Conservation (phyloP, 2,888 invertebrate genomes). For the Drosophila setosimentum region DNA sequence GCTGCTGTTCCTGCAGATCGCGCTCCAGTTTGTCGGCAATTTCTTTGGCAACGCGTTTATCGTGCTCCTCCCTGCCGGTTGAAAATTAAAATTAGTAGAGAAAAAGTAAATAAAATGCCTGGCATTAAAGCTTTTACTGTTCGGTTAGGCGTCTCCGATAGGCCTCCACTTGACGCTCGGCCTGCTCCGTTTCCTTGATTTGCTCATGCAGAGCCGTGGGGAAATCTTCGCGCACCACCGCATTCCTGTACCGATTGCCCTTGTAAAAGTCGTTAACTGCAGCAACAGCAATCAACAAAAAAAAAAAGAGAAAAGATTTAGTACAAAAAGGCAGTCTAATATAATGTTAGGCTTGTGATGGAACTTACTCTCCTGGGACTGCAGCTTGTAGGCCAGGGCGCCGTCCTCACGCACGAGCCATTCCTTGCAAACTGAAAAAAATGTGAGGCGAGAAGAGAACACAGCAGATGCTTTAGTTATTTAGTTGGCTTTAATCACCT, state of each 20-base stretch:
- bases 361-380: conserved; percentile 92
- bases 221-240: conserved; percentile 91
- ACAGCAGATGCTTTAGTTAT: conserved; percentile 30
- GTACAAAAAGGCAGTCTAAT: conserved; percentile 16
- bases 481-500: conserved; percentile 50
- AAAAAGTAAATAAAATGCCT: background rate
- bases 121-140: conserved; percentile 86
- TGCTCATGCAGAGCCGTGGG: conserved; percentile 92
- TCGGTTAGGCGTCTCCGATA: conserved; percentile 86
- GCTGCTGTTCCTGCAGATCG: conserved; percentile 86
- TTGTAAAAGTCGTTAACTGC: conserved; percentile 91
- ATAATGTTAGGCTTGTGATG: background rate
- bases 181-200: conserved; percentile 88
- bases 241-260: conserved; percentile 91
- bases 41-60: conserved; percentile 88
- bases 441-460: conserved; percentile 13
- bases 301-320: conserved; percentile 13
- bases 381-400: conserved; percentile 92
- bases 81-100: background rate
- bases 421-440: conserved; percentile 90
- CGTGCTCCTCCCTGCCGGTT: conserved; percentile 88
- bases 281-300: background rate
- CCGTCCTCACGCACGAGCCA: conserved; percentile 94
- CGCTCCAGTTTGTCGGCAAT: conserved; percentile 89
- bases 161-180: conserved; percentile 88